Percentiles rank a stretch among this genome's conserved stretches.
Evolutionary conservation across 2,113 vertebrate species (phyloP).

Genomic region (Cinclus mexicanus): DNA sequence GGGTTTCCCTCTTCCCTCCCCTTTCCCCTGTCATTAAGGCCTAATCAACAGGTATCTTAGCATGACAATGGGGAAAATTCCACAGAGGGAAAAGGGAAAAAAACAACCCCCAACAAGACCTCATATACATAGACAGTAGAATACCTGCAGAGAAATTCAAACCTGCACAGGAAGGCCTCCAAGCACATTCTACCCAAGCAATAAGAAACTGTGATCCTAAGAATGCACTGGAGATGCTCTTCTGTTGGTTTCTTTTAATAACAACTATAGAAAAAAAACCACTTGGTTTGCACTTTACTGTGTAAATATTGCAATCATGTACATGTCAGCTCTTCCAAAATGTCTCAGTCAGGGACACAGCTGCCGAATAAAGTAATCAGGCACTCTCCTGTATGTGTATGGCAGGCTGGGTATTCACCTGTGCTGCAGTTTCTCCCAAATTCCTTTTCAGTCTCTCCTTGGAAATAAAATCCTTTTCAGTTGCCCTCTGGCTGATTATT

Average conservation of each 20-base stretch:
- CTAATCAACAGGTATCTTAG: too few relatives aligned
- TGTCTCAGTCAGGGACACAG: not conserved
- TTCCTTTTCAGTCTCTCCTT: not conserved
- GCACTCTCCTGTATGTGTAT: not conserved
- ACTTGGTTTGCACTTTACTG: not conserved
- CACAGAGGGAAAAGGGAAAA: too few relatives aligned
- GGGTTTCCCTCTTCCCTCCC: too few relatives aligned
- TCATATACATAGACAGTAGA: not conserved
- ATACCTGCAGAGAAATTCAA: not conserved
- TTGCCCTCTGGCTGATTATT: not conserved
- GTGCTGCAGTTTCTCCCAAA: not conserved
- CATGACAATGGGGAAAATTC: too few relatives aligned
- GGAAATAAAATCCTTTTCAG: not conserved
- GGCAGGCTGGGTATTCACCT: not conserved
- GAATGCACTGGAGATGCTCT: not conserved
- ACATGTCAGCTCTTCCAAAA: not conserved
- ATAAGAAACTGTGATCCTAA: not conserved
- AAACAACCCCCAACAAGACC: too few relatives aligned
- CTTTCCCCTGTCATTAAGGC: too few relatives aligned
- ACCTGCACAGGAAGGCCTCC: not conserved
- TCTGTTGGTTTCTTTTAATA: not conserved
- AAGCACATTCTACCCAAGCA: not conserved
- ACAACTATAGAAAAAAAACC: not conserved
- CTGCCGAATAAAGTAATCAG: not conserved
- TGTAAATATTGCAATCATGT: not conserved